A percentile compares a stretch with the other conserved stretches of the same genome.
Evolutionary conservation across 53 echinoderm and acorn worm genomes (phyloP).

Genomic region (Pentamera pediparva): DNA sequence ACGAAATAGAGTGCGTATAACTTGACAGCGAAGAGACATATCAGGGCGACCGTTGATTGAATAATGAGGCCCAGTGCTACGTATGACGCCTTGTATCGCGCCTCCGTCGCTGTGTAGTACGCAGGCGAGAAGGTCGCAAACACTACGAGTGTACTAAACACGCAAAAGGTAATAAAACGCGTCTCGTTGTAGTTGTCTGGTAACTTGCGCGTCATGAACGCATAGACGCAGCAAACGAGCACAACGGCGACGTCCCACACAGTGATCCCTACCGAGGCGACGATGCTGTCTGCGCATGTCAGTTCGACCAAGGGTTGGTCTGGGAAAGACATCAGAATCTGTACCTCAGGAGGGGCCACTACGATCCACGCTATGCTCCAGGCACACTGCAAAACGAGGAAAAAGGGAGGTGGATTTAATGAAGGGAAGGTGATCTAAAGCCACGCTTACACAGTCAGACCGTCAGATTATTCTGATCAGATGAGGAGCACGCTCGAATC

Average conservation of each 20-base stretch:
- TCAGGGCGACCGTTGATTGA: slow-evolving; percentile 72
- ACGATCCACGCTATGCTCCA: slow-evolving; percentile 67
- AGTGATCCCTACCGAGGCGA: slow-evolving; percentile 60
- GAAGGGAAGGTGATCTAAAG: too few species aligned
- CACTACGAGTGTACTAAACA: slow-evolving; percentile 80
- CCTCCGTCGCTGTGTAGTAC: slow-evolving; percentile 73
- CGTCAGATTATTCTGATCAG: too few species aligned
- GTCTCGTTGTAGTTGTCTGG: slow-evolving; percentile 99
- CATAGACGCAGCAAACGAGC: slow-evolving; percentile 78
- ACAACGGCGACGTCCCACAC: slow-evolving; percentile 76
- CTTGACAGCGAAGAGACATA: slow-evolving; percentile 78
- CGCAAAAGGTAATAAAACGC: slow-evolving; percentile 89
- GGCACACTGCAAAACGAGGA: slow-evolving; percentile 41
- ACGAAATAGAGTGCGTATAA: slow-evolving; percentile 97
- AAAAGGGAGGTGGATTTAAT: too few species aligned
- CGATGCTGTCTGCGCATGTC: slow-evolving; percentile 44
- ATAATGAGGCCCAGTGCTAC: slow-evolving; percentile 71
- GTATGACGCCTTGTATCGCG: slow-evolving; percentile 62
- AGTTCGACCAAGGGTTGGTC: slow-evolving; percentile 51
- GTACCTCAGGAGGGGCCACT: slow-evolving; percentile 55
- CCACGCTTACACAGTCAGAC: too few species aligned
- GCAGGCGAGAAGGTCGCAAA: slow-evolving; percentile 72
- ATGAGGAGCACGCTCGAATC: too few species aligned
- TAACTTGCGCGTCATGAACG: slow-evolving; percentile 82
- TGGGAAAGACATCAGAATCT: slow-evolving; percentile 45